Base-by-base conservation (phyloP, 2,113 vertebrate genomes). In the Hemiprocne comata region DNA sequence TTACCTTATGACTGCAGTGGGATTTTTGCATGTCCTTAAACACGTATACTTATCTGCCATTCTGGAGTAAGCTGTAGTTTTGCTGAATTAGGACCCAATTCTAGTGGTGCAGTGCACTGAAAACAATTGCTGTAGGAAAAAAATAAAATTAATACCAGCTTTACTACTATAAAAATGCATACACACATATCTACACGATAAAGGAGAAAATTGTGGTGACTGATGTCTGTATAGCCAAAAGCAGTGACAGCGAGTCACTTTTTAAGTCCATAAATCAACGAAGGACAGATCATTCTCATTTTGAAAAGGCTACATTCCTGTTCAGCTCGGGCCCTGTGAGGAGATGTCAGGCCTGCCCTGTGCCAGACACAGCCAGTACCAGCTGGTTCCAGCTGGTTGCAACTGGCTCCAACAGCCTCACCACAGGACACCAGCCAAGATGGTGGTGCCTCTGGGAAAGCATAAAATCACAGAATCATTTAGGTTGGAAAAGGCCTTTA, bases 161-260 rank as follows among this genome's bases (percentile, higher is more conserved):
- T 62, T 55, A 60, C 51, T 64, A 61, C 10, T 54, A 38, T 11
- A n/a, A 78, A 62, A 74, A 74, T 33, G 25, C 31, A 62, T 8
- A 26, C 8, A 26, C 11, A 24, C 10, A 14, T 42, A 40, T 76
- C 13, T 60, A 40, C 16, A 48, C 87, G 18, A 5, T 84, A 55
- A 74, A 80, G 40, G 24, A 46, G 8, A 67, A 86, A 67, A 62
- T 8, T 23, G 3, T 55, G 15, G 21, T 34, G 29, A 12, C 11
- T 48, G 18, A 69, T 34, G 26, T 66, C 6, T 7, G 10, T 4
- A 12, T 48, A 86, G 24, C 15, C 23, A 65, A 81, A 91, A 89
- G 5, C 33, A 60, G 26, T 42, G 23, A 10, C 0, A 0, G 44
- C 1, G 4, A 57, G 16, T 57, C 5, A 28, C 21, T 64, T 62